Evolutionary conservation across 2,797 vertebrate genomes (phyloP).

Genomic region (Neostethus bicornis): DNA sequence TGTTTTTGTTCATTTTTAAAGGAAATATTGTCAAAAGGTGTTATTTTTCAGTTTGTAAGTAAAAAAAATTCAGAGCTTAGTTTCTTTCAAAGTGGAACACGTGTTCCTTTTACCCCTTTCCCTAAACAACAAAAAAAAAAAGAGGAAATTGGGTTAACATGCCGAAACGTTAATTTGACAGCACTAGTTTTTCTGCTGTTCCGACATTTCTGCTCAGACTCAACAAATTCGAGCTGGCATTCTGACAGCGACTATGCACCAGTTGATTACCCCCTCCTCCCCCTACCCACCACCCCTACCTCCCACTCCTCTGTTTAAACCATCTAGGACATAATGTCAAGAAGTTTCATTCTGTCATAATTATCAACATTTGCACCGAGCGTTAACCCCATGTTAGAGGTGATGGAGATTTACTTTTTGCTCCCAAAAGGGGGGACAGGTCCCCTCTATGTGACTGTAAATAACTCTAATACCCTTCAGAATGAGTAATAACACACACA

Average conservation of each 20-base stretch:
- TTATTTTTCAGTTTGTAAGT: too few species aligned
- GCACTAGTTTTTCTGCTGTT: not conserved
- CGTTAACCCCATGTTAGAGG: not conserved
- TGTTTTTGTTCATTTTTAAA: too few species aligned
- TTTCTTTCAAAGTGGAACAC: not conserved
- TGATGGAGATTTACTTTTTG: constrained; percentile 1
- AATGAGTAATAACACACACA: constrained; percentile 2
- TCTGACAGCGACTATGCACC: not conserved
- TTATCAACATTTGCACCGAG: not conserved
- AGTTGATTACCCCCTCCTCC: not conserved
- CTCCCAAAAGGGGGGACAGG: constrained; percentile 6
- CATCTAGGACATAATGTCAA: constrained; percentile 1
- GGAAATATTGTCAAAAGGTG: too few species aligned
- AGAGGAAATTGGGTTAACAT: not conserved
- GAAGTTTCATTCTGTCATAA: not conserved
- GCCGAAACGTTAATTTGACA: not conserved
- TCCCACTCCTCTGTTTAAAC: not conserved
- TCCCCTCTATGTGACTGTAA: not conserved
- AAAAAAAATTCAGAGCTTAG: not conserved
- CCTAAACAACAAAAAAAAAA: not conserved
- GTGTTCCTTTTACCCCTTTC: too few species aligned
- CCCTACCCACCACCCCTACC: not conserved
- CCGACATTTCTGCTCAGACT: not conserved
- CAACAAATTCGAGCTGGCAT: not conserved
- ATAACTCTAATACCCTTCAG: not conserved